Evolutionary conservation across 2,113 vertebrate genomes (phyloP).

Genomic region (Narcine bancroftii): DNA sequence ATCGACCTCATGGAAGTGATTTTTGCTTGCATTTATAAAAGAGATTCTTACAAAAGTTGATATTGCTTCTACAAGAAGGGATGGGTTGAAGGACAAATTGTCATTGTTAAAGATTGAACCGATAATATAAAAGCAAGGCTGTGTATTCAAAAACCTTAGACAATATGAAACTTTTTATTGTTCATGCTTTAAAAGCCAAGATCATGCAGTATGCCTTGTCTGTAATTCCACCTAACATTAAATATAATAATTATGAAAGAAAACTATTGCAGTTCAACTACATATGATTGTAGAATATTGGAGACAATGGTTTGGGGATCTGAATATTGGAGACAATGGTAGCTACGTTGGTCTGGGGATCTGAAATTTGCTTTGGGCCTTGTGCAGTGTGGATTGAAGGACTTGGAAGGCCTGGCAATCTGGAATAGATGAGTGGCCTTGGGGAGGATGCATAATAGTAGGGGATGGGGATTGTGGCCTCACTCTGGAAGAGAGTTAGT

Average conservation of each 20-base stretch:
- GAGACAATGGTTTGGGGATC: neutral
- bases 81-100: neutral
- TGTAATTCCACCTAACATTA: neutral
- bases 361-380: too few relatives aligned
- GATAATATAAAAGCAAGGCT: neutral
- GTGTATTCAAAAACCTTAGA: slow-evolving; percentile 7
- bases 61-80: neutral
- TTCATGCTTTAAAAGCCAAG: neutral
- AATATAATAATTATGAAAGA: neutral
- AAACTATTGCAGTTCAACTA: neutral
- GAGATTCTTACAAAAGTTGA: neutral
- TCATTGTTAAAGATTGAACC: slow-evolving; percentile 27
- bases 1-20: neutral
- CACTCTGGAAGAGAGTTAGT: too few relatives aligned
- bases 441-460: too few relatives aligned
- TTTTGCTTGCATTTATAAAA: slow-evolving; percentile 12
- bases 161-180: slow-evolving; percentile 18
- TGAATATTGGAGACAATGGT: neutral
- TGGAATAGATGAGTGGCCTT: too few relatives aligned
- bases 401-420: too few relatives aligned
- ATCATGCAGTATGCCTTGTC: neutral
- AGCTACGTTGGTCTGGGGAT: too few relatives aligned
- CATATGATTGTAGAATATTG: too few relatives aligned
- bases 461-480: too few relatives aligned
- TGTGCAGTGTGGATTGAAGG: too few relatives aligned